phyloP scores from a whole-genome alignment of 30 jellyfish, hydroid and myxozoan genomes.

The Pseudorhiza aurosa region DNA sequence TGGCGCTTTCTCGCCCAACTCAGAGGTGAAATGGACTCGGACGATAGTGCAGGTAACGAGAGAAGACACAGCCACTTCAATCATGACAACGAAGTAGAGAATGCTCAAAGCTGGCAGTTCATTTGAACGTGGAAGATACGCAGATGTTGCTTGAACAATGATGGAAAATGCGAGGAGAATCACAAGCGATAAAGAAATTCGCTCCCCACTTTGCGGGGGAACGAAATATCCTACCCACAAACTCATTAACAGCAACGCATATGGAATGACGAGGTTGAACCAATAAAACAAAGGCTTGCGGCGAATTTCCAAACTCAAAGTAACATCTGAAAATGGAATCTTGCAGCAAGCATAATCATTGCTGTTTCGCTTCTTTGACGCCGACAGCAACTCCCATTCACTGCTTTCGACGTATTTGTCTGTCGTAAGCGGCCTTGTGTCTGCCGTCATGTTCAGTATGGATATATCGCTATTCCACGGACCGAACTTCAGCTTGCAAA shows the following conservation, averaged over 20 bases:
- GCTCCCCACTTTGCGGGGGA: slow-evolving; percentile 73
- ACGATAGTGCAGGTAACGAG: slow-evolving; percentile 50
- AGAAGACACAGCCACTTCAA: slow-evolving; percentile 56
- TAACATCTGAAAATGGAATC: slow-evolving; percentile 41
- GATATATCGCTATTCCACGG: slow-evolving; percentile 65
- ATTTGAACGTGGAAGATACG: slow-evolving; percentile 44
- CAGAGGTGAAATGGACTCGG: slow-evolving; percentile 47
- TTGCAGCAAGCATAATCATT: slow-evolving; percentile 49
- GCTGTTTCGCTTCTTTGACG: slow-evolving; percentile 18
- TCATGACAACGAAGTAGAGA: slow-evolving; percentile 41
- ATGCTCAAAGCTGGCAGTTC: slow-evolving; percentile 61
- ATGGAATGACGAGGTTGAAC: slow-evolving; percentile 61
- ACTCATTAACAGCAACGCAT: slow-evolving; percentile 35
- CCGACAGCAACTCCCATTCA: slow-evolving; percentile 51
- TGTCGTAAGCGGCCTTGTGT: slow-evolving; percentile 21
- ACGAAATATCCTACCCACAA: slow-evolving; percentile 60
- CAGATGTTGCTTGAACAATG: slow-evolving; percentile 27
- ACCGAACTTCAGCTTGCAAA: slow-evolving; percentile 54
- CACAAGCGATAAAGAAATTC: slow-evolving; percentile 43
- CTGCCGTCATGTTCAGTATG: slow-evolving; percentile 33
- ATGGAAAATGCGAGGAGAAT: slow-evolving; percentile 60
- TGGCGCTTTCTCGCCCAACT: slow-evolving; percentile 31
- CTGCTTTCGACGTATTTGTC: slow-evolving; percentile 44
- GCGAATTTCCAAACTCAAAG: slow-evolving; percentile 49
- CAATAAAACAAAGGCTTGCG: slow-evolving; percentile 68